Evolutionary conservation across 2,888 invertebrate species (phyloP).

Genomic region (Subacronicta megacephala): DNA sequence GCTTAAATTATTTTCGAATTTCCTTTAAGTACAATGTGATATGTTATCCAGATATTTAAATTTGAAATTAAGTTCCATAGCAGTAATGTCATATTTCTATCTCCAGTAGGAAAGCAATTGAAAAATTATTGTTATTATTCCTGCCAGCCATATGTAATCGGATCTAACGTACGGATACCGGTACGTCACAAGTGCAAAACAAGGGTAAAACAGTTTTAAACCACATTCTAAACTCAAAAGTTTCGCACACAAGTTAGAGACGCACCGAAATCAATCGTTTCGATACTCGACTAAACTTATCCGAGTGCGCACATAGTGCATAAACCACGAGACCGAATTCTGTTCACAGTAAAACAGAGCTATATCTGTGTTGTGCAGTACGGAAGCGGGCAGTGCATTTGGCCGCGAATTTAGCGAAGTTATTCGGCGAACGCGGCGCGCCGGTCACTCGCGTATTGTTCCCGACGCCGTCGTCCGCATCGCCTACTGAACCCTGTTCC

Average conservation of each 20-base stretch:
- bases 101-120: no score
- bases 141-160: no score
- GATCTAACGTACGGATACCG: no score
- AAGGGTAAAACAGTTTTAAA: conserved; percentile 7
- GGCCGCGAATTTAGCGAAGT: conserved; percentile 74
- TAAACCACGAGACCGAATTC: conserved; percentile 61
- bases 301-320: conserved; percentile 60
- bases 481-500: conserved; percentile 70
- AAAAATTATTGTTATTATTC: no score
- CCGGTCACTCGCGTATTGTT: conserved; percentile 70
- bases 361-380: conserved; percentile 58
- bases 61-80: no score
- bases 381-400: conserved; percentile 78
- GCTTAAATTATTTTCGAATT: not conserved
- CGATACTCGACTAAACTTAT: conserved; percentile 58
- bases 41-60: no score
- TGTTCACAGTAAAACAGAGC: conserved; percentile 62
- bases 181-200: not conserved
- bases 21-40: no score
- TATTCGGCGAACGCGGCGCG: conserved; percentile 66
- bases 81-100: no score
- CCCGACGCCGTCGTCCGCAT: conserved; percentile 62
- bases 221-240: conserved; percentile 17
- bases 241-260: conserved; percentile 29
- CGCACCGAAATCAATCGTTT: conserved; percentile 57